A percentile compares a stretch with the other conserved stretches of the same genome.
These are phyloP conservation scores for Taenaris catops DNA, from an alignment of 2,888 invertebrate species.

Conservation along the genomic window DNA sequence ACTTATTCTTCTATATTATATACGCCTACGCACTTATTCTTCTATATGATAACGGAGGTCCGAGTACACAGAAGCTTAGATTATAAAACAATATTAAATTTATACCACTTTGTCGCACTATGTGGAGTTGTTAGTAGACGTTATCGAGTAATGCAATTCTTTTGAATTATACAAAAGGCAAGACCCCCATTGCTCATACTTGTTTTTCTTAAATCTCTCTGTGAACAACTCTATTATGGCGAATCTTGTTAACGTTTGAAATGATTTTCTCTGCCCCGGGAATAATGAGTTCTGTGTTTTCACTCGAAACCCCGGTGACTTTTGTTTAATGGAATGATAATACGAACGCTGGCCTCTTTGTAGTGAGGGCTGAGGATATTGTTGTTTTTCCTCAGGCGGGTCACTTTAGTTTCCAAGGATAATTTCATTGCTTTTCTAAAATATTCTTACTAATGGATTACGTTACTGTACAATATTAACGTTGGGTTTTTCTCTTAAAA, in stretches of 20 bases:
- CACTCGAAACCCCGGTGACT: conserved; percentile 77
- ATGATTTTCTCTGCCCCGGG: conserved; percentile 71
- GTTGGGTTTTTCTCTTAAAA: conserved; percentile 44
- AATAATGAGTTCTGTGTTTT: conserved; percentile 77
- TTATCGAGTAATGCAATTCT: conserved; percentile 48
- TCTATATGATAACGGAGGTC: no score
- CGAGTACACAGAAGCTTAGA: conserved; percentile 29
- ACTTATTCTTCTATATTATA: no score
- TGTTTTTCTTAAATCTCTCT: conserved; percentile 76
- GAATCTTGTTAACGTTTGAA: conserved; percentile 78
- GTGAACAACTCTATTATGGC: conserved; percentile 72
- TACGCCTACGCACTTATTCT: no score
- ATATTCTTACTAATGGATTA: conserved; percentile 57
- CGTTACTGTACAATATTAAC: conserved; percentile 47
- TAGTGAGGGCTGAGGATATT: conserved; percentile 68
- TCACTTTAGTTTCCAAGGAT: conserved; percentile 70
- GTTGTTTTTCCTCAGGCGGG: conserved; percentile 70
- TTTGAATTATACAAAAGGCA: conserved; percentile 29
- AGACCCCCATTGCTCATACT: conserved; percentile 46
- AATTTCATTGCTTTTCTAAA: conserved; percentile 67
- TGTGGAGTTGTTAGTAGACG: conserved; percentile 18
- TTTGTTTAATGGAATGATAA: conserved; percentile 80
- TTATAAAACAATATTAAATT: conserved; percentile 43
- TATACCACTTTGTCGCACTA: conserved; percentile 25
- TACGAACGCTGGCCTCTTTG: conserved; percentile 74